These are phyloP conservation scores for Lepus oiostolus DNA, from an alignment of 2,797 vertebrate species.

Conservation along the genomic window DNA sequence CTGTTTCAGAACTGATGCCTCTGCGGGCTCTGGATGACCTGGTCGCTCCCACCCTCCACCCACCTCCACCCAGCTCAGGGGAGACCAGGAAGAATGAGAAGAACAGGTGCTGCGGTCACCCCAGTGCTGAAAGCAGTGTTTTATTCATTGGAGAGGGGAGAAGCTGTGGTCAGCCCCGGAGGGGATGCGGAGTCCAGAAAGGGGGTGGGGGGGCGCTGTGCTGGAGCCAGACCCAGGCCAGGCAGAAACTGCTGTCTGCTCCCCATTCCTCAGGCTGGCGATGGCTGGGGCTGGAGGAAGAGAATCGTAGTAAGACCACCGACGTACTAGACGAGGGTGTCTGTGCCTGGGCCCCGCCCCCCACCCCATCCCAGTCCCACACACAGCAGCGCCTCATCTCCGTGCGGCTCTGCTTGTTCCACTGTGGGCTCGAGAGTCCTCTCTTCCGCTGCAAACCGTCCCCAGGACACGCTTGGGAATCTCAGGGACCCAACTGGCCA, in stretches of 20 bases:
- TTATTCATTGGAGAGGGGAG: slow-evolving; percentile 75
- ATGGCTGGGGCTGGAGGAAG: slow-evolving; percentile 44
- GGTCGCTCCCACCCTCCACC: not conserved
- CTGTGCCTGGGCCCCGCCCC: not conserved
- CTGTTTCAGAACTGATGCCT: not conserved
- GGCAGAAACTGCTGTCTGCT: not conserved
- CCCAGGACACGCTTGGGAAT: not conserved
- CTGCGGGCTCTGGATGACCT: not conserved
- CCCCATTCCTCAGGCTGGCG: not conserved
- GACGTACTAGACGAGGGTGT: not conserved
- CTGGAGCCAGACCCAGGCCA: not conserved
- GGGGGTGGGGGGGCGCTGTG: not conserved
- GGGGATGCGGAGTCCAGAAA: not conserved
- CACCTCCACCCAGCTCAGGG: not conserved
- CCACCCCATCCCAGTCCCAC: accelerated
- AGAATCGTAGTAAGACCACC: not conserved
- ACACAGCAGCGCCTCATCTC: not conserved
- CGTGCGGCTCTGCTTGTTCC: not conserved
- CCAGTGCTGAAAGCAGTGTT: slow-evolving; percentile 72
- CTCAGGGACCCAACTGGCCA: accelerated
- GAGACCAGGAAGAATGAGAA: not conserved
- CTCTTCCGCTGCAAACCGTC: not conserved
- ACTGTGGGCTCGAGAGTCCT: not conserved
- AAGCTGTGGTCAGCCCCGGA: not conserved
- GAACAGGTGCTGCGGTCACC: not conserved